phyloP scores from a whole-genome alignment of 1,140 invertebrate species.

The Holotrichia oblita region DNA sequence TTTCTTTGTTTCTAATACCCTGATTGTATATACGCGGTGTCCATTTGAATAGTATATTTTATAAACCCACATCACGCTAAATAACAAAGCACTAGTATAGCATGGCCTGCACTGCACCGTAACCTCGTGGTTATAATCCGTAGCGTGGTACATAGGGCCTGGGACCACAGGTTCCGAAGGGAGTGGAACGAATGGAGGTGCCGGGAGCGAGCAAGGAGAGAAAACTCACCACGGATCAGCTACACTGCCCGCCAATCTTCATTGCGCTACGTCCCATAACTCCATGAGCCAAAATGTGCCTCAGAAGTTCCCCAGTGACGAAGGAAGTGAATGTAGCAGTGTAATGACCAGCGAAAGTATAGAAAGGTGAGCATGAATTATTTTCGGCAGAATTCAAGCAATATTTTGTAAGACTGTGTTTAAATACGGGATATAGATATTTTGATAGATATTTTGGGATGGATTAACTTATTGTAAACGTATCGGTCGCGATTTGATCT shows the following conservation, averaged over 20 bases:
- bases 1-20: background rate
- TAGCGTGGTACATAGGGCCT: conserved; percentile 62
- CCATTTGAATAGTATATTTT: conserved; percentile 13
- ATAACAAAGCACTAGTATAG: conserved; percentile 39
- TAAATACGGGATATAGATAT: no score
- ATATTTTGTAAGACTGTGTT: no score
- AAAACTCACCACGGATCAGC: conserved; percentile 68
- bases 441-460: no score
- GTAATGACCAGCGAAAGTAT: conserved; percentile 82
- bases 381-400: no score
- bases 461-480: no score
- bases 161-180: conserved; percentile 59
- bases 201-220: conserved; percentile 52
- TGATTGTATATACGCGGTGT: background rate
- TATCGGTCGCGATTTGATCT: no score
- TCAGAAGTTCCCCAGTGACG: conserved; percentile 77
- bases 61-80: background rate
- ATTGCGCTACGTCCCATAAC: conserved; percentile 64
- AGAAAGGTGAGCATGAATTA: conserved; percentile 63
- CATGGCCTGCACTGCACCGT: conserved; percentile 54
- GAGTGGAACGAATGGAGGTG: conserved; percentile 52
- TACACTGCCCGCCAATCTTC: conserved; percentile 63
- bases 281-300: conserved; percentile 65
- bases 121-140: conserved; percentile 54
- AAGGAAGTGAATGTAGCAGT: conserved; percentile 80